Base-by-base conservation (phyloP, 2,888 invertebrate species). In the Eretmocerus hayati region DNA sequence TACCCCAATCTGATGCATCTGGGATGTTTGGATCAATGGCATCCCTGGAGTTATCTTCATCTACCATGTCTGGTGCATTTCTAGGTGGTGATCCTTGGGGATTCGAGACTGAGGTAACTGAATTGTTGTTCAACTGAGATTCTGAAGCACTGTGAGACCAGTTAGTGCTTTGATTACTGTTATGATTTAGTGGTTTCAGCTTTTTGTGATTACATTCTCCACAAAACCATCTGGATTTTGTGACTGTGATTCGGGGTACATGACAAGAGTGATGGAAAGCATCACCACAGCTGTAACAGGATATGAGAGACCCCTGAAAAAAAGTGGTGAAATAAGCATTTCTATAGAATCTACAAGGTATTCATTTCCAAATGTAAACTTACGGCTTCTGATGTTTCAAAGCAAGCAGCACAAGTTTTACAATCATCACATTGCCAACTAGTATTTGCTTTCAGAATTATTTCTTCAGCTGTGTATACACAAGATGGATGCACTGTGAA, bases 381-480 rank as follows among this genome's bases (percentile, higher is more conserved):
- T 75, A 86, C 81, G 66, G 81, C 80, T 72, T 84, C 83, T 59
- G 81, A 80, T 8, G 85, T 84, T 73, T 89, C 87, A 59, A 81
- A 82, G 64, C 91, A 92, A 33, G 88, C 75, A 38, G 81, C 81
- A 71, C 94, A 94, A 11, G 83, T 87, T 71, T 90, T 92, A 63
- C 93, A 94, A 64, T 88, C 85, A 43, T 87, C 86, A 67, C 94
- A 94, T 61, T 90, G 90, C 89, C 90, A 94, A 23, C 82, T 81
- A 57, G 80, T 81, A 57, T 82, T 81, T 57, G 81, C 76, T 64
- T 82, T 80, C 38, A 81, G 68, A 66, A 83, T 76, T 59, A 83
- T 79, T 58, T 83, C 81, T 11, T 83, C 82, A 0, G 66, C 60
- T 40, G 80, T 76, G 60, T 82, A 83, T 37, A 85, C 75, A 61